Conservation (phyloP, 1,140 invertebrate species). For the Drosophila tani region DNA sequence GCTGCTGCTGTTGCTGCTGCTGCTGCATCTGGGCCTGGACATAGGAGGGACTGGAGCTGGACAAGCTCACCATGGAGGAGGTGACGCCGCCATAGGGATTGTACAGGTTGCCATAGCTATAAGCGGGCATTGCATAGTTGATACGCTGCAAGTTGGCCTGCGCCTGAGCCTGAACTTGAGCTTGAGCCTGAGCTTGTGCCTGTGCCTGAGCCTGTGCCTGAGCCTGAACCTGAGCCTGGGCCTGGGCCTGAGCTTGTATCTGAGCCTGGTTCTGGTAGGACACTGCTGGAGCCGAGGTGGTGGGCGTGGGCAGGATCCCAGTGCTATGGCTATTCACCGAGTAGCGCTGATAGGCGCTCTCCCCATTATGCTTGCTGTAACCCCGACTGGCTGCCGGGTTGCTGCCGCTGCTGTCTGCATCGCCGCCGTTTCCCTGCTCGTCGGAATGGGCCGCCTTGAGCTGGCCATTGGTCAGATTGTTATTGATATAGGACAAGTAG, state of each 20-base stretch:
- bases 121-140: slow-evolving; percentile 64
- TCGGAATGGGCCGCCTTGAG: slow-evolving; percentile 40
- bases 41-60: slow-evolving; percentile 49
- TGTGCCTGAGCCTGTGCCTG: slow-evolving; percentile 51
- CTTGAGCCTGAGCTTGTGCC: slow-evolving; percentile 33
- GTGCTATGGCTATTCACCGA: slow-evolving; percentile 54
- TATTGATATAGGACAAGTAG: slow-evolving; percentile 73
- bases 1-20: slow-evolving; percentile 55
- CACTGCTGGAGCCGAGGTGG: slow-evolving; percentile 48
- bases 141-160: slow-evolving; percentile 63
- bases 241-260: slow-evolving; percentile 31
- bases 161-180: slow-evolving; percentile 50
- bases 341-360: slow-evolving; percentile 49
- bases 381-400: slow-evolving; percentile 28
- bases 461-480: slow-evolving; percentile 62
- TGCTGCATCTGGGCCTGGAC: slow-evolving; percentile 78
- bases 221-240: slow-evolving; percentile 36
- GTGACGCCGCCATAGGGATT: slow-evolving; percentile 44
- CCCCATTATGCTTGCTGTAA: slow-evolving; percentile 66
- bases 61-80: slow-evolving; percentile 51
- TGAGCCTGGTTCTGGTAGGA: slow-evolving; percentile 45
- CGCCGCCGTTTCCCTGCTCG: slow-evolving; percentile 28
- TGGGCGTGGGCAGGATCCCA: slow-evolving; percentile 84
- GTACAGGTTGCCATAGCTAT: slow-evolving; percentile 65
- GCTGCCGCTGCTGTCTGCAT: slow-evolving; percentile 32